Conservation (phyloP, 2,113 vertebrate species). For the Zeus faber region DNA sequence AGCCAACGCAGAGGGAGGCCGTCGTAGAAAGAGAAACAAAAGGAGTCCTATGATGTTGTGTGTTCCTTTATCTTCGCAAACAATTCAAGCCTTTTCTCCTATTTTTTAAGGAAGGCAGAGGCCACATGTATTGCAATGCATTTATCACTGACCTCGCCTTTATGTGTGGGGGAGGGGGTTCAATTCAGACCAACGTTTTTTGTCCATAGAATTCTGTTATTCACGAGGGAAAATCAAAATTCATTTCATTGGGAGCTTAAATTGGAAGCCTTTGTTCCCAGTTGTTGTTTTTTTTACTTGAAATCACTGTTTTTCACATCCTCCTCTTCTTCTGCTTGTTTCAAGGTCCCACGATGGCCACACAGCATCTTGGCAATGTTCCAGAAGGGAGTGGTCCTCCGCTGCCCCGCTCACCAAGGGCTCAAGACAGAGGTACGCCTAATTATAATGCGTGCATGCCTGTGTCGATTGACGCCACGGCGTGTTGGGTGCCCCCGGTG, state of each 20-base stretch:
- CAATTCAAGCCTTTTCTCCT: constrained; percentile 15
- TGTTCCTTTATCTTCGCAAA: too few species aligned
- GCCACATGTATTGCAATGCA: constrained; percentile 15
- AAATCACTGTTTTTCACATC: constrained; percentile 1
- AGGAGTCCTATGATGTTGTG: too few species aligned
- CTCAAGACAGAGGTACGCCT: constrained; percentile 88
- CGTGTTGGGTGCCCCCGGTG: too few species aligned
- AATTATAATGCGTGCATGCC: constrained; percentile 3
- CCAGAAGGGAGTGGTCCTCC: constrained; percentile 86
- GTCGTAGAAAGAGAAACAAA: background rate
- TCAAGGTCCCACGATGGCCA: constrained; percentile 85
- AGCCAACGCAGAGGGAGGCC: background rate
- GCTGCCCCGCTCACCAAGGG: constrained; percentile 89
- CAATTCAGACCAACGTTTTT: constrained; percentile 8
- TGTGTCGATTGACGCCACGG: too few species aligned
- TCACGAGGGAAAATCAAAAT: too few species aligned
- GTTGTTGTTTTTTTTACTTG: background rate
- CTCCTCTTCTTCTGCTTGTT: constrained; percentile 13
- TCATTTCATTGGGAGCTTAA: constrained; percentile 4
- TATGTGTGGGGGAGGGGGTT: constrained; percentile 11
- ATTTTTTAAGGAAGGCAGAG: constrained; percentile 13
- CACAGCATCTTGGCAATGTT: constrained; percentile 85
- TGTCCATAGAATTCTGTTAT: too few species aligned
- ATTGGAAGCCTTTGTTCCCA: constrained; percentile 20
- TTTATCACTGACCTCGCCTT: constrained; percentile 29